Base-by-base conservation (phyloP, 2,888 invertebrate species). In the Lottia gigantea region DNA sequence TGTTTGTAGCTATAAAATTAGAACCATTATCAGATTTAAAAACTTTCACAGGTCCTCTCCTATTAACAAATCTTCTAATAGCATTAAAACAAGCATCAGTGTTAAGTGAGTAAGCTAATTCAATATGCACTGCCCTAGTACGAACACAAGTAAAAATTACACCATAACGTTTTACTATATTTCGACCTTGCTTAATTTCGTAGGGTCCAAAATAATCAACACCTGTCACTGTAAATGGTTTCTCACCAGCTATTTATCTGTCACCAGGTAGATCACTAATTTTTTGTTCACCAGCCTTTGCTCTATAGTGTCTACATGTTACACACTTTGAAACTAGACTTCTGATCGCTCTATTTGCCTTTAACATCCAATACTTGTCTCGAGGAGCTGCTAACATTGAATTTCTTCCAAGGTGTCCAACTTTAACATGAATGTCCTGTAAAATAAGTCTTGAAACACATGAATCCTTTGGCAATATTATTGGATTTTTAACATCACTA, bases 91-190 rank as follows among this genome's bases (percentile, higher is more conserved):
- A 49, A 12, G 69, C 66, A 25, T 63, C 65, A 47, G 73, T 70
- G 62, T 71, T 64, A 1, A 75, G 61, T 19, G 71, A 64, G 19
- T 63, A 62, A 1, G 71, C 68, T n/a, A 74, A 62, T 64, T 76
- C 74, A 12, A 76, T 46, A 47, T 76, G 74, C 19, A 72, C 66
- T 6, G 74, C 76, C 49, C 74, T 25, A 12, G 49, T 64, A 62
- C 61, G 16, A 8, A 72, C 31, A 46, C 76, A 76, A 12, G 76
- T 76, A 25, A 76, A 76, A 16, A 76, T 68, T 14, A 73, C 73
- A 8, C 72, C 74, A 64, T 76, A 76, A 26, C 74, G 55, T 40
- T 76, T 76, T 15, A 55, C 61, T 2, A 45, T 61, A 14, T 40
- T 47, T 31, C 72, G 47, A 4, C 74, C 74, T 40, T 66, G 45